Conservation (phyloP, 2,113 vertebrate species). For the Motacilla alba region DNA sequence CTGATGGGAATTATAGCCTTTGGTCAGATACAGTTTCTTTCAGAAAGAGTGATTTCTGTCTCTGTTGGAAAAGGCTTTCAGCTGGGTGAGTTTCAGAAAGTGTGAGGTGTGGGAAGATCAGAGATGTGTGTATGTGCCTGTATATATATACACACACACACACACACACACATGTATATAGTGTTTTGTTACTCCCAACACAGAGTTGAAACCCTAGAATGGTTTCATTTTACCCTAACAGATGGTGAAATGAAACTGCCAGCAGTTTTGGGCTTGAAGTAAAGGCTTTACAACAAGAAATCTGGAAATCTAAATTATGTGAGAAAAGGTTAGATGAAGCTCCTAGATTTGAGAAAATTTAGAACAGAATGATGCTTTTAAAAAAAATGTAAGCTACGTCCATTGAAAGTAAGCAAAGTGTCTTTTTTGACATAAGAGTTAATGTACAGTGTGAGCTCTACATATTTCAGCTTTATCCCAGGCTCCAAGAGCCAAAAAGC, state of each 20-base stretch:
- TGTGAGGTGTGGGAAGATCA: background rate
- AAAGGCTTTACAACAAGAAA: background rate
- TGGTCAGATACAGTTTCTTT: background rate
- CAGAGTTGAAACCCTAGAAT: background rate
- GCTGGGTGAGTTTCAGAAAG: background rate
- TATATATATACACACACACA: rapidly evolving
- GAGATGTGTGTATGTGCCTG: rapidly evolving
- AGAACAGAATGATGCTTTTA: background rate
- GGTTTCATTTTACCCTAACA: background rate
- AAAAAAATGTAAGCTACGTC: background rate
- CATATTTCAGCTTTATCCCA: background rate
- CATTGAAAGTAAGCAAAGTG: background rate
- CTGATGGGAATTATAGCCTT: background rate
- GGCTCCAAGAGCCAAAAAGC: background rate
- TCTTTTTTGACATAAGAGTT: background rate
- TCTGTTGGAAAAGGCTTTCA: background rate
- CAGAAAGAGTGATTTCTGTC: background rate
- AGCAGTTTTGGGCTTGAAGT: background rate
- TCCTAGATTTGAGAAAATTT: background rate
- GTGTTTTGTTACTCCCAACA: background rate
- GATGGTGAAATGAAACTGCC: slow-evolving; percentile 1
- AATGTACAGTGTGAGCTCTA: background rate
- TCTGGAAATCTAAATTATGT: background rate
- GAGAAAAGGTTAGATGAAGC: background rate
- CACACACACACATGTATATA: background rate